A percentile compares a stretch with the other conserved stretches of the same genome.
These are phyloP conservation scores for Contarinia nasturtii DNA, from an alignment of 1,140 invertebrate genomes.

Conservation along the genomic window DNA sequence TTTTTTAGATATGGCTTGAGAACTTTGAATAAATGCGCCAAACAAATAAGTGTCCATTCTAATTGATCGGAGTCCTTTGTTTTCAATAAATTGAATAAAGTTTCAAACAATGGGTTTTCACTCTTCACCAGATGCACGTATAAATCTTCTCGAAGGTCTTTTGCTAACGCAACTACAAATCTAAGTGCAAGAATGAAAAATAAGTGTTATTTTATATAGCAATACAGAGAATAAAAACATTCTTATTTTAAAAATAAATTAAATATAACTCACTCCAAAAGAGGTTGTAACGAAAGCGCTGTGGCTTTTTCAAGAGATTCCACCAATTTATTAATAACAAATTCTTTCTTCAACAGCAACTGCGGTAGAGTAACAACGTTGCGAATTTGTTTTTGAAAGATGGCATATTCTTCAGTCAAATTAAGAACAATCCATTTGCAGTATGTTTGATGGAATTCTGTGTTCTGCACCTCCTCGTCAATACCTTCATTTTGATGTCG, in stretches of 20 bases:
- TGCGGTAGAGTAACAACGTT: slow-evolving; percentile 60
- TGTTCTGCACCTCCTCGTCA: slow-evolving; percentile 42
- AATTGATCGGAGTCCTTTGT: slow-evolving; percentile 63
- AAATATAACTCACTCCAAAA: slow-evolving; percentile 53
- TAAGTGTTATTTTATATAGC: background rate
- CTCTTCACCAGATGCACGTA: slow-evolving; percentile 52
- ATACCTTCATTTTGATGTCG: slow-evolving; percentile 45
- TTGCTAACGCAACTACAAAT: slow-evolving; percentile 61
- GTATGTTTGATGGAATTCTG: slow-evolving; percentile 61
- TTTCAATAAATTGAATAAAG: slow-evolving; percentile 49
- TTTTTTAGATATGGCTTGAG: slow-evolving; percentile 64
- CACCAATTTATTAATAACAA: slow-evolving; percentile 47
- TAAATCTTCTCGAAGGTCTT: slow-evolving; percentile 73
- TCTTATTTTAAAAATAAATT: background rate
- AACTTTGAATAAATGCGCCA: slow-evolving; percentile 80
- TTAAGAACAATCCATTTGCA: slow-evolving; percentile 76
- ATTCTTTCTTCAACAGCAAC: slow-evolving; percentile 55
- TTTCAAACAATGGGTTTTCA: slow-evolving; percentile 30
- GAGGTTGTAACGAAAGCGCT: slow-evolving; percentile 49
- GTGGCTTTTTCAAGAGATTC: slow-evolving; percentile 51
- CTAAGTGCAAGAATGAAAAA: slow-evolving; percentile 32
- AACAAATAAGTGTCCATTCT: slow-evolving; percentile 60
- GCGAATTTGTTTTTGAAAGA: slow-evolving; percentile 49
- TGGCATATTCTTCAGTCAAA: slow-evolving; percentile 58
- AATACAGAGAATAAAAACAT: too few relatives aligned